Evolutionary conservation across 35 echinoderm and acorn worm genomes (phyloP).

Genomic region (Lytechinus pictus): DNA sequence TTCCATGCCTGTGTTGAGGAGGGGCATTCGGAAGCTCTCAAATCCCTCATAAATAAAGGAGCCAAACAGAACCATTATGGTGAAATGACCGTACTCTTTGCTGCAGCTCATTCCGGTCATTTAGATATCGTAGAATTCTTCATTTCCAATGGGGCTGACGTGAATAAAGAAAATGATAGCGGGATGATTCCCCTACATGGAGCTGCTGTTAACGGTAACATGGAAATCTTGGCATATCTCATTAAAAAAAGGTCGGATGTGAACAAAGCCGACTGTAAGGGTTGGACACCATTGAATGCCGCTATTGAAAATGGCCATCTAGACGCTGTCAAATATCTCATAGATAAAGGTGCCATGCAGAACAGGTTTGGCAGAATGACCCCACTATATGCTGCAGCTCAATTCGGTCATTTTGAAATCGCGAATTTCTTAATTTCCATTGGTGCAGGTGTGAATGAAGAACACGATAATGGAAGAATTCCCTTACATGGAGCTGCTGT

Average conservation of each 20-base stretch:
- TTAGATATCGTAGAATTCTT: not conserved
- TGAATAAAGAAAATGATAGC: not conserved
- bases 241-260: not conserved
- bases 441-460: not conserved
- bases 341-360: not conserved
- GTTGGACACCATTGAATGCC: not conserved
- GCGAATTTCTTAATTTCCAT: not conserved
- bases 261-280: not conserved
- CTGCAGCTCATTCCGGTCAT: not conserved
- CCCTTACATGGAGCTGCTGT: not conserved
- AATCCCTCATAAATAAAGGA: not conserved
- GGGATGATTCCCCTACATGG: not conserved
- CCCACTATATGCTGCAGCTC: not conserved
- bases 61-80: not conserved
- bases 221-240: not conserved
- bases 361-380: not conserved
- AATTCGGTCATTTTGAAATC: not conserved
- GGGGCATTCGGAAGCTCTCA: not conserved
- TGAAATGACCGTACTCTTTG: not conserved
- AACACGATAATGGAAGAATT: not conserved
- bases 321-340: not conserved
- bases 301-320: not conserved
- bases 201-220: not conserved
- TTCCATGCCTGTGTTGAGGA: not conserved
- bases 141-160: not conserved